A percentile compares a stretch with the other conserved stretches of the same genome.
Evolutionary conservation across 1,140 invertebrate species (phyloP).

Genomic region (Arctopsyche grandis): DNA sequence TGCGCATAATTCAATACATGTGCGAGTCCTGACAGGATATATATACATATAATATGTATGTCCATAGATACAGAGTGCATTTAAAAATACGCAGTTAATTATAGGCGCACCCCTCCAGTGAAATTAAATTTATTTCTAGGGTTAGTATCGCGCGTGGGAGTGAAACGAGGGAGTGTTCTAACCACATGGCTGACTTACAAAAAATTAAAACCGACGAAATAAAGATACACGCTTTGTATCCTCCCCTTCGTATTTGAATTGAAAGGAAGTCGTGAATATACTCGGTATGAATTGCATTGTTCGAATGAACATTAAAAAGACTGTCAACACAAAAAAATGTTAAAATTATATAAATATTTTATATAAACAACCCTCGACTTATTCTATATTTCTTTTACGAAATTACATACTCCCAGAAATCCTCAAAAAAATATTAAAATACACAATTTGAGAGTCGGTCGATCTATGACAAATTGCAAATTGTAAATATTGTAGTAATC

Average conservation of each 20-base stretch:
- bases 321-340: not conserved
- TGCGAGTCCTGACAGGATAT: not conserved
- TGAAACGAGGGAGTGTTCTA: slow-evolving; percentile 32
- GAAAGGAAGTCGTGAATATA: slow-evolving; percentile 6
- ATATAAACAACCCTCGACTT: no score
- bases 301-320: not conserved
- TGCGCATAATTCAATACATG: not conserved
- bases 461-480: no score
- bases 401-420: no score
- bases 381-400: no score
- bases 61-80: not conserved
- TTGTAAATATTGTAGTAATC: no score
- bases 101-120: slow-evolving; percentile 21
- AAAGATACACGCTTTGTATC: not conserved
- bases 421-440: no score
- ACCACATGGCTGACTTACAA: slow-evolving; percentile 31
- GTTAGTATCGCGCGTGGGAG: slow-evolving; percentile 15
- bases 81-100: slow-evolving; percentile 33
- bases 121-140: slow-evolving; percentile 39
- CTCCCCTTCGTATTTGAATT: not conserved
- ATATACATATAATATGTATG: no score
- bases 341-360: no score
- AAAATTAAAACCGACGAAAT: not conserved
- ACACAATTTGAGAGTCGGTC: no score
- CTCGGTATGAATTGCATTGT: not conserved